These are phyloP conservation scores for Cettia cetti DNA, from an alignment of 2,113 vertebrate genomes.

Conservation along the genomic window DNA sequence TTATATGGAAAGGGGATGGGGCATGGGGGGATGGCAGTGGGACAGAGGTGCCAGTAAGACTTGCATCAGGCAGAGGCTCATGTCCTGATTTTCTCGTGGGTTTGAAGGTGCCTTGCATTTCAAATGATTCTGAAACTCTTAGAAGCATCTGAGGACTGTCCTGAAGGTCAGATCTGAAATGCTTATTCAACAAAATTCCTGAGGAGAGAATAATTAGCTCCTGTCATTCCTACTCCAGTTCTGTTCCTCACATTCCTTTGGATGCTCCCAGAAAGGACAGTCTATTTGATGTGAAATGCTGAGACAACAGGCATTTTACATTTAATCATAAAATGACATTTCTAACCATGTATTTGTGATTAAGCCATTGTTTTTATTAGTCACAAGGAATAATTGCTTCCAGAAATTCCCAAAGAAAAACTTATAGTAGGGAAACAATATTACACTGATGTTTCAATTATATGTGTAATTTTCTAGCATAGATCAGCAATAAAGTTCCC, in stretches of 20 bases:
- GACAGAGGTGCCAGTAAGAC: background rate
- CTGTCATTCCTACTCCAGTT: background rate
- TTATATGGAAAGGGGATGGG: background rate
- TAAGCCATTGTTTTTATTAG: conserved; percentile 64
- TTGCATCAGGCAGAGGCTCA: background rate
- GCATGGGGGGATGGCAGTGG: rapidly evolving
- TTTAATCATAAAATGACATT: conserved; percentile 49
- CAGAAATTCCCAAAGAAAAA: conserved; percentile 54
- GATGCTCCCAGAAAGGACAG: background rate
- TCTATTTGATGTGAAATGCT: conserved; percentile 24
- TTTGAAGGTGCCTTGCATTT: background rate
- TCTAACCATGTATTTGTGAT: conserved; percentile 57
- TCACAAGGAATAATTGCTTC: conserved; percentile 64
- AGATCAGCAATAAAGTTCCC: conserved; percentile 23
- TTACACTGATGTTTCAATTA: background rate
- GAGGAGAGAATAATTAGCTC: background rate
- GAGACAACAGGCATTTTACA: conserved; percentile 30
- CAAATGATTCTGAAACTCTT: background rate
- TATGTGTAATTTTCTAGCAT: conserved; percentile 33
- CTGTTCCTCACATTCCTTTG: background rate
- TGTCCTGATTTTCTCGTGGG: background rate
- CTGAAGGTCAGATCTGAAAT: background rate
- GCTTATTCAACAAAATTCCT: background rate
- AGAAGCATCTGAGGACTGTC: background rate
- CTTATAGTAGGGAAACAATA: background rate